These are phyloP conservation scores for Nematopogon swammerdamellus DNA, from an alignment of 2,888 invertebrate species.

Conservation along the genomic window DNA sequence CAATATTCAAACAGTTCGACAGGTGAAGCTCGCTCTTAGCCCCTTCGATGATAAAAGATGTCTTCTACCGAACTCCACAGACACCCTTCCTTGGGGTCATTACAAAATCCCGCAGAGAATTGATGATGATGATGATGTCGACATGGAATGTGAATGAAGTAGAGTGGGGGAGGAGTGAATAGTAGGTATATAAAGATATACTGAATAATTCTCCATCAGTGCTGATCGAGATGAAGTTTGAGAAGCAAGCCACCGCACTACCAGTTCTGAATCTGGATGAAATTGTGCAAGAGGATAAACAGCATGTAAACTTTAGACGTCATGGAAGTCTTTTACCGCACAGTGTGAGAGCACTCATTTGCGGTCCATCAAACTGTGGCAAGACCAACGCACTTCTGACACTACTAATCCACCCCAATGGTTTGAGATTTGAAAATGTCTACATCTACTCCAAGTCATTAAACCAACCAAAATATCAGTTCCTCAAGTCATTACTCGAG, in stretches of 20 bases:
- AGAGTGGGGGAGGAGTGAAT: not conserved
- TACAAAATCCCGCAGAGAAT: not conserved
- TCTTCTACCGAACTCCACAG: not conserved
- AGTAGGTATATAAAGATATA: not conserved
- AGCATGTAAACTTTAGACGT: not conserved
- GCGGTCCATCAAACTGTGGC: constrained; percentile 23
- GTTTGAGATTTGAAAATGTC: constrained; percentile 23
- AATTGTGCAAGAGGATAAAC: not conserved
- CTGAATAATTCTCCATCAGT: not conserved
- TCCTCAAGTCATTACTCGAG: constrained; percentile 13
- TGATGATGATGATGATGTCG: not conserved
- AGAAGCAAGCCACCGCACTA: not conserved
- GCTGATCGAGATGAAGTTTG: not conserved
- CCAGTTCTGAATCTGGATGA: not conserved
- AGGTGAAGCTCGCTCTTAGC: not conserved
- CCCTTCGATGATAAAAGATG: too few species aligned
- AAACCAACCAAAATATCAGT: constrained; percentile 19
- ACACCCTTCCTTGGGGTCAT: not conserved
- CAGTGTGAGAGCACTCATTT: constrained; percentile 8
- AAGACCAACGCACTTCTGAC: constrained; percentile 23
- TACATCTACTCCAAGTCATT: constrained; percentile 21
- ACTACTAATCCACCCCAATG: constrained; percentile 20
- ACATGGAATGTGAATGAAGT: not conserved
- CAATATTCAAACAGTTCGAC: not conserved
- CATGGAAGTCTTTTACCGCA: not conserved